Conservation (phyloP, 2,888 invertebrate species). For the Hydropsyche betteni region DNA sequence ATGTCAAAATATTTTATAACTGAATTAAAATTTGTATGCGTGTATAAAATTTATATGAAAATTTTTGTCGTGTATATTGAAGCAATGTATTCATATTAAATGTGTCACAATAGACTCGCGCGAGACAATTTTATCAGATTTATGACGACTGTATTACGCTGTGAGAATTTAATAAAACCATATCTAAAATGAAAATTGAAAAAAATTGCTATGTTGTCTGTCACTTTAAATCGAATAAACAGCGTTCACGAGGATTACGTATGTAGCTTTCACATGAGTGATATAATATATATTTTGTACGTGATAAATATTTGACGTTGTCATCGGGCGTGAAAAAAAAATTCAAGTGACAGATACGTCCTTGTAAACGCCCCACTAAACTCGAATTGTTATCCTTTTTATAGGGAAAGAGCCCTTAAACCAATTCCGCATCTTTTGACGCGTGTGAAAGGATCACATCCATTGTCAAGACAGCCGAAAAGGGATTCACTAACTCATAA, state of each 20-base stretch:
- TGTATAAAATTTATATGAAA: conserved; percentile 23
- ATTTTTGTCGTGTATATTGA: conserved; percentile 41
- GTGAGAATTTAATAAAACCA: conserved; percentile 28
- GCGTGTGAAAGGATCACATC: conserved; percentile 38
- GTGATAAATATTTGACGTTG: too few relatives aligned
- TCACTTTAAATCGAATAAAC: too few relatives aligned
- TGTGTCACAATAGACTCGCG: conserved; percentile 32
- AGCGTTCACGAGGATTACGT: too few relatives aligned
- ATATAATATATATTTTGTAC: too few relatives aligned
- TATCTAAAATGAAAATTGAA: conserved; percentile 12
- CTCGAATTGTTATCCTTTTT: conserved; percentile 33
- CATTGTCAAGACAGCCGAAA: conserved; percentile 30
- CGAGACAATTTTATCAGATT: conserved; percentile 49
- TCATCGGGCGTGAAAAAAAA: too few relatives aligned
- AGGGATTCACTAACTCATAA: conserved; percentile 35
- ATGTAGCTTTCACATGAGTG: too few relatives aligned
- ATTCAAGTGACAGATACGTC: too few relatives aligned
- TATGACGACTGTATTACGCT: conserved; percentile 39
- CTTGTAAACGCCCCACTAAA: conserved; percentile 11
- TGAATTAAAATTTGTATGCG: too few relatives aligned
- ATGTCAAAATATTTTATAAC: too few relatives aligned
- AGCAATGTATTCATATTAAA: conserved; percentile 48
- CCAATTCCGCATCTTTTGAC: conserved; percentile 37
- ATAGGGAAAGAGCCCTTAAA: conserved; percentile 32
- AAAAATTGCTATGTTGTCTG: neutral